Evolutionary conservation across 2,113 vertebrate species (phyloP), one percentile per base, ranked within the genome.

Genomic region (Eretmochelys imbricata): DNA sequence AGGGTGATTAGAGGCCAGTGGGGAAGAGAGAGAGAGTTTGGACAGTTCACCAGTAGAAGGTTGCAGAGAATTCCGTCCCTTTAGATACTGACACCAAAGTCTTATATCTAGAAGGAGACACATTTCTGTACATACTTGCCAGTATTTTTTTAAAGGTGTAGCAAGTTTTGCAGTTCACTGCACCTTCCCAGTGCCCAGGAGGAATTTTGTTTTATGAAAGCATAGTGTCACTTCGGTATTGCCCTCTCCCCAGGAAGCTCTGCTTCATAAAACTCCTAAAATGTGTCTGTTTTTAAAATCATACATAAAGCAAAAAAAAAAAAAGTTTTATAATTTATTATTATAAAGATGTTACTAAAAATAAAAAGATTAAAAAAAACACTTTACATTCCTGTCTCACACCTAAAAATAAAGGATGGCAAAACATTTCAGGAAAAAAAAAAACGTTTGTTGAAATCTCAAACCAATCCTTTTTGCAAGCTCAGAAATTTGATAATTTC

Each of bases 361-460:
- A 62, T 62, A 62, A 14, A 62, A 31, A 62, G 27, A 72, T 72
- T 22, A 24, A 42, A 72, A 38, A 38, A 72, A 19, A 2, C n/a
- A 1, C 16, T 88, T 86, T 93, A 17, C 14, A 1, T 3, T 50
- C 25, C 0, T 42, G 22, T 3, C 2, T 95, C n/a, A 82, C 16
- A 72, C 53, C 27, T 88, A 31, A 82, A 80, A 94, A 91, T 24
- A 80, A 85, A 82, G 81, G n/a, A 42, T 24, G 38, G 22, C n/a
- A 51, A 20, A 80, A 80, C 27, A 0, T 48, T 86, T 88, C 50
- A 82, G 20, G 72, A 79, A 5, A 78, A 1, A 76, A 76, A 5
- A 4, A 80, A n/a, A 65, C 85, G 38, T 84, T 22, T 46, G 5
- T 35, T n/a, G 20, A 76, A 76, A 76, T 42, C 38, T 69, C 16